These are phyloP conservation scores for Chrysemys picta DNA, from an alignment of 2,113 vertebrate species.

Conservation along the genomic window DNA sequence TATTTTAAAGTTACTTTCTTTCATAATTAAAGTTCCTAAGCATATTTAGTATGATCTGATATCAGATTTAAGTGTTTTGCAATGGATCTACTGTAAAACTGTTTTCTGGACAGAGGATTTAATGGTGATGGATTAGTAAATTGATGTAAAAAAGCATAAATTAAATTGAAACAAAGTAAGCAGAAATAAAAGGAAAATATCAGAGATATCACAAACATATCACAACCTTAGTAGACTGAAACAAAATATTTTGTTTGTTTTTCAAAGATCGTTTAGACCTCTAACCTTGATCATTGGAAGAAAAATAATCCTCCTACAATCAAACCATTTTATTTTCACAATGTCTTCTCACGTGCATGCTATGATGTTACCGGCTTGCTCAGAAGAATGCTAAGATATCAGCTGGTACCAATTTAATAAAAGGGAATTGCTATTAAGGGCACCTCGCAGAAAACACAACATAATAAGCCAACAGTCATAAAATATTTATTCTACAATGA, in stretches of 20 bases:
- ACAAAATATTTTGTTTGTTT: background rate
- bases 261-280: background rate
- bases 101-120: background rate
- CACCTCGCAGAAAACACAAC: background rate
- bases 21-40: background rate
- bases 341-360: background rate
- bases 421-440: background rate
- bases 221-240: background rate
- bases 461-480: fast-evolving
- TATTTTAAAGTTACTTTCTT: background rate
- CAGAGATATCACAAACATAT: background rate
- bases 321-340: fast-evolving
- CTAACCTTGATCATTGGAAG: background rate
- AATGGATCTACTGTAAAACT: background rate
- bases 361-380: background rate
- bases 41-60: background rate
- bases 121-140: fast-evolving
- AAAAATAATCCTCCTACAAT: background rate
- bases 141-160: background rate
- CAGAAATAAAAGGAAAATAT: background rate
- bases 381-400: background rate
- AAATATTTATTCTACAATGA: background rate
- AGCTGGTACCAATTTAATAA: background rate
- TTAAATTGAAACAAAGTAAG: background rate
- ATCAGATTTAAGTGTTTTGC: background rate